Evolutionary conservation across 2,113 vertebrate genomes (phyloP), one percentile per base, ranked within the genome.

Genomic region (Miniopterus natalensis): DNA sequence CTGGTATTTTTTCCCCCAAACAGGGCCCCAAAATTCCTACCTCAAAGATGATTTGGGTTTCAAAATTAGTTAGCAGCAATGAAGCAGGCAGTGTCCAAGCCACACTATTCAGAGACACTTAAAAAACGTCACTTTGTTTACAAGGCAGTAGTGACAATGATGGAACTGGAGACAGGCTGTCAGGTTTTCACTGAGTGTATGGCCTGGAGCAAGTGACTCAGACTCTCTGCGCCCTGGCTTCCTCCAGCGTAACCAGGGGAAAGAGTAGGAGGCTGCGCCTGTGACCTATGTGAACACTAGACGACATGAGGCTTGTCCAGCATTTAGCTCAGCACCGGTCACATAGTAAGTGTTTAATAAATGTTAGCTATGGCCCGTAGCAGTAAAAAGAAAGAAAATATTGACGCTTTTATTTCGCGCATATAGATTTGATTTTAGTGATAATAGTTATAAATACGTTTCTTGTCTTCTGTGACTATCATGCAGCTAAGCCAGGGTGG

Each of bases 31-130:
- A 63, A 87, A 47, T 21, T 47, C 10, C 45, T 80, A 80, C 42
- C 51, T 29, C 9, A 25, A 70, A 84, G 57, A 80, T 77, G 13
- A 53, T 66, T 66, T 77, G 42, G 25, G 8, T 74, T n/a, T 66
- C 21, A 90, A 75, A 75, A 70, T 92, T 40, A 75, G 23, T 84
- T 92, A 73, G 29, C 23, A 90, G 42, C 15, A 80, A 77, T 87
- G 84, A 53, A 45, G 53, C 74, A 86, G 7, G 90, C 8, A 84
- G 6, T 53, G 1, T 45, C 20, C 20, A 36, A 31, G 71, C 85
- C 27, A 45, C 45, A 65, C 25, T 63, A 73, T 87, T 84, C 49
- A 92, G 45, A 80, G 18, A 87, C 5, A 71, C 17, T 74, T 18
- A 49, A 63, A 66, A 84, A 87, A 29, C 73, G 55, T 27, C 31